Evolutionary conservation across 2,888 invertebrate genomes (phyloP).

Genomic region (Lagria hirta): DNA sequence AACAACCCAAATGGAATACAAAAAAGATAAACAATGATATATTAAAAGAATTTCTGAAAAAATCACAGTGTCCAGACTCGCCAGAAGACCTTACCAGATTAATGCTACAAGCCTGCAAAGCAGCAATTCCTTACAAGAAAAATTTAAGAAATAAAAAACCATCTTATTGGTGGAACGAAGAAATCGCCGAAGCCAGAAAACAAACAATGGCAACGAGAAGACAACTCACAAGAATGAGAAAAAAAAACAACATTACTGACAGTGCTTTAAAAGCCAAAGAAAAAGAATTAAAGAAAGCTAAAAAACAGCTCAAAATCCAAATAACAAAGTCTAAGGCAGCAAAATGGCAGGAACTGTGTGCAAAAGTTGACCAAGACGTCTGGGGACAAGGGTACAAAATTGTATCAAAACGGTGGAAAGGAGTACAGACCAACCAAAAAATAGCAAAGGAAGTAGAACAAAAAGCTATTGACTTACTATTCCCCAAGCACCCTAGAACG

Average conservation of each 20-base stretch:
- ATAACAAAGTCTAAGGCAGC: background rate
- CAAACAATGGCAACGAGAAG: background rate
- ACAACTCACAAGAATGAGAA: background rate
- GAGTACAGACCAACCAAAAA: slow-evolving; percentile 1
- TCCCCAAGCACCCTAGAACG: slow-evolving; percentile 1
- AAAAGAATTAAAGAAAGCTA: background rate
- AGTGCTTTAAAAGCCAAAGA: slow-evolving; percentile 2
- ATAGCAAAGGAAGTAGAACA: slow-evolving; percentile 7
- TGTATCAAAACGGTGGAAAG: background rate
- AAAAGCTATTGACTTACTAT: background rate
- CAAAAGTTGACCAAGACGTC: slow-evolving; percentile 1
- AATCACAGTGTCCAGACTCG: background rate
- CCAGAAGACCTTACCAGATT: slow-evolving; percentile 2
- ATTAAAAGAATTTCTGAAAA: slow-evolving; percentile 1
- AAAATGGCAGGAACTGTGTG: slow-evolving; percentile 1
- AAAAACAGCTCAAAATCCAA: background rate
- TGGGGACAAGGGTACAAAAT: slow-evolving; percentile 4
- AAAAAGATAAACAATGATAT: no score
- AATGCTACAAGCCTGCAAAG: slow-evolving; percentile 1
- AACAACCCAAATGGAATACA: no score
- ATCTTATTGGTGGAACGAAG: slow-evolving; percentile 2
- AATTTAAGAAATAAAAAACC: slow-evolving; percentile 2
- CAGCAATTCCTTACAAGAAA: slow-evolving; percentile 2
- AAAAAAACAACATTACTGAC: no score
- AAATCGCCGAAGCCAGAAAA: background rate